Evolutionary conservation across 2,113 vertebrate genomes (phyloP), one percentile per base, ranked within the genome.

Genomic region (Myiozetetes cayanensis): DNA sequence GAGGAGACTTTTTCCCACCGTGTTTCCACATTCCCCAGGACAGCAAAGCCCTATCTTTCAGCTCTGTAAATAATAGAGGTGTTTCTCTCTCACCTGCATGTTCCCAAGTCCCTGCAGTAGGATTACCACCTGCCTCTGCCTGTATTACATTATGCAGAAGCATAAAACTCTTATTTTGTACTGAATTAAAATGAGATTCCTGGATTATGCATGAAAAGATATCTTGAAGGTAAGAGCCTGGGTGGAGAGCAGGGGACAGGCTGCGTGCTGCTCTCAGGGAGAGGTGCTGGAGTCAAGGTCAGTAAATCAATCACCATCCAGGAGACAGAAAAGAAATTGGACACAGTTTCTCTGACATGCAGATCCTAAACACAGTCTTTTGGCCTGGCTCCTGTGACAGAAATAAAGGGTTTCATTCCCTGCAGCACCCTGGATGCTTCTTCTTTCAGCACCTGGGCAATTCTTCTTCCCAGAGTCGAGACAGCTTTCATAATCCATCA

Each of bases 381-480:
- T 70, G 89, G 63, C 25, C 0, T 22, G 52, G 61, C 35, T 92
- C 72, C 85, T 92, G 79, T 0, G 6, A 46, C 72, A 84, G 75
- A 88, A 90, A 90, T 66, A 61, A 58, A 86, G 33, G 52, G 53
- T 87, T 91, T 83, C 27, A 63, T 56, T 50, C 80, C 85, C 92
- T 39, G 25, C 2, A 2, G 87, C 72, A 31, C 39, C 46, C 53
- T 31, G 72, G 53, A 14, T 56, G 47, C 49, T 83, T 14, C 82
- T 91, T 33, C 85, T 93, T 91, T 84, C 92, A 71, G 52, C 63
- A 96, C 84, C 70, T 76, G 93, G 87, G 67, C 47, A 63, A 66
- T 89, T 78, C 68, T 63, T 91, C 88, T 74, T 59, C n/a, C 30
- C 46, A 7, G 53, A 52, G 55, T 9, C 2, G 2, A 82, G 79